phyloP scores from a whole-genome alignment of 2,113 vertebrate species.

The Tamias sibiricus region DNA sequence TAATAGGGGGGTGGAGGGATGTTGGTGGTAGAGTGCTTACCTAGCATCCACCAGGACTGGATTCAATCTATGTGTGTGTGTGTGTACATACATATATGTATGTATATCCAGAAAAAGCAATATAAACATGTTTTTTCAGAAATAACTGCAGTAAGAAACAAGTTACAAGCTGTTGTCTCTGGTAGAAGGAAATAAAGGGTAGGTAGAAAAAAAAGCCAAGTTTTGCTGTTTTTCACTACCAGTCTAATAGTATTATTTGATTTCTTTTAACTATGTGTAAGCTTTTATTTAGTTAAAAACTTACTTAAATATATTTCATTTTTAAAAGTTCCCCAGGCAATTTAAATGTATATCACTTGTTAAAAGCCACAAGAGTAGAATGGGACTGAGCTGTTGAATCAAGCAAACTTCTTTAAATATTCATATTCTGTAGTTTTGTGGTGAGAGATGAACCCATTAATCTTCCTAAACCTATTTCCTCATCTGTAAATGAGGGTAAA shows the following conservation, averaged over 20 bases:
- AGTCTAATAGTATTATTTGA: neutral
- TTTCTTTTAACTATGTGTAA: neutral
- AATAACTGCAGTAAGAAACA: neutral
- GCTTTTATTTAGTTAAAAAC: slow-evolving; percentile 15
- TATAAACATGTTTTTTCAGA: neutral
- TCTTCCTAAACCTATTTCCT: neutral
- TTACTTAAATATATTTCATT: neutral
- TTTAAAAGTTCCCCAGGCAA: neutral
- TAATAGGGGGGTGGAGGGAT: neutral
- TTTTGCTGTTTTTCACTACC: neutral
- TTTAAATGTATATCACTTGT: neutral
- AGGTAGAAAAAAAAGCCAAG: neutral
- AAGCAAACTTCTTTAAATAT: neutral
- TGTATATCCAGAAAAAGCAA: neutral
- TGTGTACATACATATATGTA: too few relatives aligned
- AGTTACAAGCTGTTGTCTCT: neutral
- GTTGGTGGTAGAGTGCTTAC: neutral
- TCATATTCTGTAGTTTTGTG: neutral
- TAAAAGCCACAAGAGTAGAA: neutral
- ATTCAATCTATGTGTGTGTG: neutral
- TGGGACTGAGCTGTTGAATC: slow-evolving; percentile 7
- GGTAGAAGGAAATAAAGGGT: neutral
- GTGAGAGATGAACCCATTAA: neutral
- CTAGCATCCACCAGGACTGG: neutral
- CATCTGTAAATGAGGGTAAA: neutral